These are phyloP conservation scores for Melikaiella ostensackeni DNA, from an alignment of 2,888 invertebrate genomes.

Conservation along the genomic window DNA sequence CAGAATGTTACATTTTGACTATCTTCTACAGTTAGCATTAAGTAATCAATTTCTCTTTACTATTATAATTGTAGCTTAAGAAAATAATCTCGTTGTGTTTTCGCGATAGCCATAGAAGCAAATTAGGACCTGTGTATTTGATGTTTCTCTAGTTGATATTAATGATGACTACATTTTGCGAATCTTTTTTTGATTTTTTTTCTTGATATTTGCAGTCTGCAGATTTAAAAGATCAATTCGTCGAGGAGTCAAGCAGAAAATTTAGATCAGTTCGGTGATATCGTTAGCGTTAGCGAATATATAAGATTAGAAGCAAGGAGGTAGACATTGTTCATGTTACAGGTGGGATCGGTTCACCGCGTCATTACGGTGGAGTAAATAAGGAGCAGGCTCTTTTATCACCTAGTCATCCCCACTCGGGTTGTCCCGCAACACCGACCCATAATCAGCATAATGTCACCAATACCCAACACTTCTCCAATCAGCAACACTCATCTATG, in stretches of 20 bases:
- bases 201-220: constrained; percentile 18
- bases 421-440: constrained; percentile 75
- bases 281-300: constrained; percentile 1
- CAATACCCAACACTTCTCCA: constrained; percentile 74
- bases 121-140: constrained; percentile 39
- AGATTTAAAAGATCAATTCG: neutral
- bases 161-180: neutral
- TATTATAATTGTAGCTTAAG: constrained; percentile 4
- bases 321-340: constrained; percentile 75
- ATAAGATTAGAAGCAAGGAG: constrained; percentile 45
- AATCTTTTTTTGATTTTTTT: constrained; percentile 33
- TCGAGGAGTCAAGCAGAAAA: neutral
- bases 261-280: neutral
- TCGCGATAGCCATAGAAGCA: neutral
- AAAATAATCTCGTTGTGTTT: constrained; percentile 11
- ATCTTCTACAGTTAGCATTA: constrained; percentile 5
- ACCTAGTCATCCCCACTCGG: constrained; percentile 81
- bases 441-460: constrained; percentile 79
- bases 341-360: constrained; percentile 81
- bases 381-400: constrained; percentile 77
- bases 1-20: neutral
- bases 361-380: constrained; percentile 79
- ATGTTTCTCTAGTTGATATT: constrained; percentile 31
- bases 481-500: constrained; percentile 76
- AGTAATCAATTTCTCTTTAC: neutral